Conservation (phyloP, 1,140 invertebrate species). For the Heterodera schachtii region DNA sequence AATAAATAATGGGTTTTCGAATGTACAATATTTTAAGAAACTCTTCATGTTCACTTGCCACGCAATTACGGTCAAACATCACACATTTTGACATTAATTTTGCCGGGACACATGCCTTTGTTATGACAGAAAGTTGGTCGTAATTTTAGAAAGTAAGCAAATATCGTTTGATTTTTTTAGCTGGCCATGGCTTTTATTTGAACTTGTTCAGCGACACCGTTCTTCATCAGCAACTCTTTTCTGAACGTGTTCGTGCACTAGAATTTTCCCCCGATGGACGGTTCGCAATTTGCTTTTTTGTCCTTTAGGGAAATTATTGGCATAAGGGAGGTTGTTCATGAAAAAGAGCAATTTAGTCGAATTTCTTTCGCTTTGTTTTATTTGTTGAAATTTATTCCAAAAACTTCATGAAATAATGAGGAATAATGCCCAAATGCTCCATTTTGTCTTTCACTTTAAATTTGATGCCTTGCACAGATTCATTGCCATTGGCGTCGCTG, state of each 20-base stretch:
- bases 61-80: conserved; percentile 37
- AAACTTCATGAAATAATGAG: too few species aligned
- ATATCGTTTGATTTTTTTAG: conserved; percentile 9
- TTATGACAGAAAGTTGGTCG: conserved; percentile 34
- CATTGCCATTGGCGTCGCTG: conserved; percentile 34
- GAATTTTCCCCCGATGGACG: conserved; percentile 45
- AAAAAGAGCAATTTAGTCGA: too few species aligned
- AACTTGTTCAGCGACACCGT: conserved; percentile 37
- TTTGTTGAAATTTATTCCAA: too few species aligned
- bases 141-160: neutral
- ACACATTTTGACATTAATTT: conserved; percentile 33
- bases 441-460: neutral
- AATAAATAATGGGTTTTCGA: too few species aligned
- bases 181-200: conserved; percentile 28
- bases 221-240: conserved; percentile 24
- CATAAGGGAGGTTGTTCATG: too few species aligned
- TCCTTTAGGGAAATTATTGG: too few species aligned
- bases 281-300: conserved; percentile 19
- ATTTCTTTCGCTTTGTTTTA: too few species aligned
- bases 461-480: conserved; percentile 8
- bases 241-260: conserved; percentile 12
- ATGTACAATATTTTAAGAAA: conserved; percentile 32
- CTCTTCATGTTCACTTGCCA: conserved; percentile 31
- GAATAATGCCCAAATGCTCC: too few species aligned
- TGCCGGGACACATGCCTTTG: conserved; percentile 45